A percentile compares a stretch with the other conserved stretches of the same genome.
Conservation (phyloP, 1,140 invertebrate species). For the Cryptotermes secundus region DNA sequence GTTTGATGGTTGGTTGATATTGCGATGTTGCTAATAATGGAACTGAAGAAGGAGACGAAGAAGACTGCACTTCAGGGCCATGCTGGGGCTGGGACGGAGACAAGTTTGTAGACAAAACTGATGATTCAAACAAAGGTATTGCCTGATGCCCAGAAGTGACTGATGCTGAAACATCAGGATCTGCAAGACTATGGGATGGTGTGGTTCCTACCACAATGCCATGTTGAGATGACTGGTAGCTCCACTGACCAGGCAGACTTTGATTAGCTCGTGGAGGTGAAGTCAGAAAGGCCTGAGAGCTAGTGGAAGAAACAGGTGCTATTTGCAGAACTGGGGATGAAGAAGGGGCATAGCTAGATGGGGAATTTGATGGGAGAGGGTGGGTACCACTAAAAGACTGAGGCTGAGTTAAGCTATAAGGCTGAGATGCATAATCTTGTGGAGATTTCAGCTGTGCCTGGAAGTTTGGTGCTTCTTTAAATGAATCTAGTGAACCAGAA, state of each 20-base stretch:
- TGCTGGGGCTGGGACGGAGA: neutral
- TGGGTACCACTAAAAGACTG: neutral
- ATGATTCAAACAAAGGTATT: neutral
- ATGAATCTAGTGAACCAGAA: neutral
- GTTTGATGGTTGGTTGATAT: neutral
- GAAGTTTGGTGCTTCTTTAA: neutral
- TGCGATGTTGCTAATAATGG: neutral
- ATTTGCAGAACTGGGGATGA: neutral
- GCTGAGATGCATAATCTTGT: slow-evolving; percentile 8
- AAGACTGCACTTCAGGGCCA: neutral
- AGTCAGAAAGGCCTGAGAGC: neutral
- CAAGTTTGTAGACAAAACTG: neutral
- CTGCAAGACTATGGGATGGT: neutral
- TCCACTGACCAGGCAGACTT: neutral
- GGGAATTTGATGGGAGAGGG: neutral
- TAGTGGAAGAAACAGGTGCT: neutral
- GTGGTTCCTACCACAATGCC: neutral
- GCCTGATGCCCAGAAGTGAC: neutral
- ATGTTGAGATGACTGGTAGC: neutral
- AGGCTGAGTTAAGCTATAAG: neutral
- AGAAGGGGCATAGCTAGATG: neutral
- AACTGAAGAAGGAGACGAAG: neutral
- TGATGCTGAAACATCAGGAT: neutral
- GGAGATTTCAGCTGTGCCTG: neutral
- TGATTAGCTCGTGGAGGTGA: neutral